Conservation (phyloP, 2,113 vertebrate genomes). For the Melanerpes aurifrons region DNA sequence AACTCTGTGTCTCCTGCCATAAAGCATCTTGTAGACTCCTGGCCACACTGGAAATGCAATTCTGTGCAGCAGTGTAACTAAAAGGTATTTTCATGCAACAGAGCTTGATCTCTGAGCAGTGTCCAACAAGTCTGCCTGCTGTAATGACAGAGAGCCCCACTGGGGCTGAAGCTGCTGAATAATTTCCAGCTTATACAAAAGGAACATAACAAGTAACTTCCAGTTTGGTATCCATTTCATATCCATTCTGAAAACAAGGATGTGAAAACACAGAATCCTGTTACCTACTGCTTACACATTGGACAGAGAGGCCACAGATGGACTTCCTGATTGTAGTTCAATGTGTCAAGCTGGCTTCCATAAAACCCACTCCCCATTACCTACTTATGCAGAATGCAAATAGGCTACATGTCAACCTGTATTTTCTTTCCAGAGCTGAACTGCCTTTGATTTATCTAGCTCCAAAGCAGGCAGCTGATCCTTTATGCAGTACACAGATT, state of each 20-base stretch:
- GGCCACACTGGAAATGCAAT: background rate
- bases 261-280: background rate
- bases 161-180: background rate
- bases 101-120: accelerated
- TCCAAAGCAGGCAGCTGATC: background rate
- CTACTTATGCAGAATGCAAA: background rate
- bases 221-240: background rate
- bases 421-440: background rate
- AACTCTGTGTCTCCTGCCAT: background rate
- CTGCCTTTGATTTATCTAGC: background rate
- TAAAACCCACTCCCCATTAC: background rate
- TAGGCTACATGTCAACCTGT: background rate
- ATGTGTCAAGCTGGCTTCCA: background rate
- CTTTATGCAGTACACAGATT: background rate
- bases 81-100: background rate
- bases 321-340: background rate
- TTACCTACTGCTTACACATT: accelerated
- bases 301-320: background rate
- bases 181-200: background rate
- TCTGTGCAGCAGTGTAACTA: background rate
- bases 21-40: background rate
- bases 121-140: background rate
- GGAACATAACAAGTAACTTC: background rate
- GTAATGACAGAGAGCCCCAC: background rate
- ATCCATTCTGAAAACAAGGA: background rate